Conservation (phyloP, 2,888 invertebrate genomes). For the Xestia c-nigrum region DNA sequence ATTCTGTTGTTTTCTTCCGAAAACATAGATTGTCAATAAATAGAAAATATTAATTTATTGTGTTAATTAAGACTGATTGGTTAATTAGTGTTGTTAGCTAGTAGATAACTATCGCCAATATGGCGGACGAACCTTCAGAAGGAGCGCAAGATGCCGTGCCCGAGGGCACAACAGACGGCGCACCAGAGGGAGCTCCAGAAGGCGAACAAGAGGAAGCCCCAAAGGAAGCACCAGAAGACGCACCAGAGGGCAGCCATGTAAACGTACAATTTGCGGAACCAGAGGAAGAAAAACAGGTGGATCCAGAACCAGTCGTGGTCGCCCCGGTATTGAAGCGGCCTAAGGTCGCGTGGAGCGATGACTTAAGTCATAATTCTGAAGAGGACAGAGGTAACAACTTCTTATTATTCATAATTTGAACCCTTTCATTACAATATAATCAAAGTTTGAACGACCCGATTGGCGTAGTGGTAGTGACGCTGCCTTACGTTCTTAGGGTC, state of each 20-base stretch:
- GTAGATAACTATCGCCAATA: constrained; percentile 58
- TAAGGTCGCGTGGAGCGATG: constrained; percentile 88
- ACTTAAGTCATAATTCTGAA: constrained; percentile 87
- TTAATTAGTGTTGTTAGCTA: constrained; percentile 41
- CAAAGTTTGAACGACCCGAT: no score
- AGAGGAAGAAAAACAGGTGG: not conserved
- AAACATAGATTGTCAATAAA: constrained; percentile 44
- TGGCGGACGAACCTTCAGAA: constrained; percentile 63
- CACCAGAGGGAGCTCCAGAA: not conserved
- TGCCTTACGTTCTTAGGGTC: no score
- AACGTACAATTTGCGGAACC: not conserved
- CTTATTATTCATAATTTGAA: not conserved
- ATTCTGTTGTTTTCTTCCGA: constrained; percentile 61
- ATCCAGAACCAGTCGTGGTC: not conserved
- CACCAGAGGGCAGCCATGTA: not conserved
- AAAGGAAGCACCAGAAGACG: not conserved
- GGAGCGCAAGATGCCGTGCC: not conserved
- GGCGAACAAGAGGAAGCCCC: no score
- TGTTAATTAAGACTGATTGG: constrained; percentile 33
- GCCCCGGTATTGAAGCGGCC: constrained; percentile 61
- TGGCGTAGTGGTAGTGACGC: no score
- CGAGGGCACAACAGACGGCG: not conserved
- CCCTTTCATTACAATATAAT: no score
- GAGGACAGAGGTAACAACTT: constrained; percentile 84
- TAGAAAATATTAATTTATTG: constrained; percentile 32